Percentiles rank a stretch among this genome's conserved stretches.
phyloP scores from a whole-genome alignment of 2,113 vertebrate species.

The Takifugu bimaculatus region DNA sequence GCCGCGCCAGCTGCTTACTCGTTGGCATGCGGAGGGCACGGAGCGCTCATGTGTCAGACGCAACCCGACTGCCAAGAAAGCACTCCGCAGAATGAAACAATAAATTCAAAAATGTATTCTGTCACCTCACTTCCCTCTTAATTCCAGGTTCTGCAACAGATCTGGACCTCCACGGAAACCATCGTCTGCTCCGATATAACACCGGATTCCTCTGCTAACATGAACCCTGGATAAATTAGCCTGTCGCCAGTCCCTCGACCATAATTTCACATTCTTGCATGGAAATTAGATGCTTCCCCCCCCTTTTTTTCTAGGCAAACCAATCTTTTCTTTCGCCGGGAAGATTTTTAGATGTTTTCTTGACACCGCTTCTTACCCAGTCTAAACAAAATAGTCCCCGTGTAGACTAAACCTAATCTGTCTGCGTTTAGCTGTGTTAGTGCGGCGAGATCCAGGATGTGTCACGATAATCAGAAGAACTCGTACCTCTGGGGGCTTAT shows the following conservation, averaged over 20 bases:
- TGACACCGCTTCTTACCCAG: not conserved
- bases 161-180: constrained; percentile 12
- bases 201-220: constrained; percentile 29
- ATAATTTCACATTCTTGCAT: constrained; percentile 20
- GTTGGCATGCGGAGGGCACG: constrained; percentile 39
- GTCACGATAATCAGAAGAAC: constrained; percentile 51
- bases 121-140: constrained; percentile 14
- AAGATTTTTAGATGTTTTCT: constrained; percentile 17
- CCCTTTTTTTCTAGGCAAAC: constrained; percentile 12
- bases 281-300: constrained; percentile 18
- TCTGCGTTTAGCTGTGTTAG: constrained; percentile 14
- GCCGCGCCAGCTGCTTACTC: constrained; percentile 31
- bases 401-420: constrained; percentile 12
- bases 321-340: not conserved
- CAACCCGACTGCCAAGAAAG: constrained; percentile 41
- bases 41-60: constrained; percentile 36
- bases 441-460: constrained; percentile 33
- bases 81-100: constrained; percentile 36
- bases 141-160: constrained; percentile 6
- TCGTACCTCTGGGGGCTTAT: constrained; percentile 33
- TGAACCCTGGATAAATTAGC: constrained; percentile 19
- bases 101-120: constrained; percentile 31
- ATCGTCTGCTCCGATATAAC: constrained; percentile 7
- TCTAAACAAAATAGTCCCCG: constrained; percentile 9
- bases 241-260: constrained; percentile 17